Evolutionary conservation across 1,140 invertebrate species (phyloP).

Genomic region (Polypedilum vanderplanki): DNA sequence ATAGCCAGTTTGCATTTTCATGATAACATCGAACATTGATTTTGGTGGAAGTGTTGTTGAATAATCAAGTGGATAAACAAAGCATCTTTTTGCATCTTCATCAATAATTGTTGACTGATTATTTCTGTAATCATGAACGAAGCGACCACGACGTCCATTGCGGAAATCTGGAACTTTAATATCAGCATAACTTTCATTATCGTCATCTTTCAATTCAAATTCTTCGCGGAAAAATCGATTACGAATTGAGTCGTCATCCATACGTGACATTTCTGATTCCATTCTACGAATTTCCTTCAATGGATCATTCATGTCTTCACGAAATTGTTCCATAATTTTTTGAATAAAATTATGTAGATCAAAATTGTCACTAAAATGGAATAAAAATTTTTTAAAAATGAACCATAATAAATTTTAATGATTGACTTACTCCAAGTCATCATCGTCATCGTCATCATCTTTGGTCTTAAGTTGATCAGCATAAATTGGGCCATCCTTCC

Average conservation of each 20-base stretch:
- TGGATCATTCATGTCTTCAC: neutral
- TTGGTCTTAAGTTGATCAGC: neutral
- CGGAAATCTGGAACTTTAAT: constrained; percentile 74
- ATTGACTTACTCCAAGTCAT: neutral
- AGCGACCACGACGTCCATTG: constrained; percentile 66
- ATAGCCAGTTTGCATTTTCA: constrained; percentile 72
- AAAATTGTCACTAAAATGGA: neutral
- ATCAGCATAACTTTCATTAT: constrained; percentile 60
- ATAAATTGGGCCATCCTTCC: neutral
- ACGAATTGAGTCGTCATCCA: constrained; percentile 33
- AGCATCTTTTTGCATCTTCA: constrained; percentile 65
- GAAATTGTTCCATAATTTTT: neutral
- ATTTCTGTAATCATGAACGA: constrained; percentile 82
- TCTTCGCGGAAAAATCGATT: constrained; percentile 63
- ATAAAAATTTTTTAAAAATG: neutral
- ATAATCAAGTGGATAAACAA: constrained; percentile 80
- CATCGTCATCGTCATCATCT: neutral
- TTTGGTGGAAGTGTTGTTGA: constrained; percentile 67
- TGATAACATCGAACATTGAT: constrained; percentile 67
- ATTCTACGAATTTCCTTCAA: neutral
- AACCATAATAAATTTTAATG: no score
- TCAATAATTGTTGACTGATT: constrained; percentile 78
- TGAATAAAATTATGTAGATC: neutral
- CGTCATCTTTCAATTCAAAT: constrained; percentile 63
- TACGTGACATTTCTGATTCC: neutral